phyloP scores from a whole-genome alignment of 2,113 vertebrate genomes.

The Pelodiscus sinensis region DNA sequence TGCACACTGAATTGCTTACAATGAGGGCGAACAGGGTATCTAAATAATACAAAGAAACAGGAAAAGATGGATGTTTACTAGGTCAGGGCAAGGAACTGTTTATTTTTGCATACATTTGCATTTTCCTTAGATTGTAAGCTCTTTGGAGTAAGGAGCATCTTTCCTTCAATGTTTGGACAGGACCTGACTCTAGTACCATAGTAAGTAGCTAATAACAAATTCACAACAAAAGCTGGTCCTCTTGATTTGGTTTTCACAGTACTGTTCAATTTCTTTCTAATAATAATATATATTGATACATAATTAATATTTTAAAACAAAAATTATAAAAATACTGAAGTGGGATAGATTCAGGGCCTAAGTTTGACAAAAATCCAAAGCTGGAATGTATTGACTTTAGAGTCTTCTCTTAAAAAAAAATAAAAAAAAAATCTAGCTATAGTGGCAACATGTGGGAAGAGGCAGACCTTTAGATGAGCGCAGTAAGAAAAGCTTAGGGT shows the following conservation, averaged over 20 bases:
- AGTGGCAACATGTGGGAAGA: rapidly evolving
- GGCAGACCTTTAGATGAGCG: background rate
- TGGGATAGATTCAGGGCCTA: background rate
- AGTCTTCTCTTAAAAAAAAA: background rate
- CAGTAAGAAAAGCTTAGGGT: background rate
- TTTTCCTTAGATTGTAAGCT: background rate
- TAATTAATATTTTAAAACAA: background rate
- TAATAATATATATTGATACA: background rate
- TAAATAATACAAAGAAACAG: background rate
- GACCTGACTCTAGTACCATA: background rate
- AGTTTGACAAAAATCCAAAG: background rate
- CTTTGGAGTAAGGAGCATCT: background rate
- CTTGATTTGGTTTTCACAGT: background rate
- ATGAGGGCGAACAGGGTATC: background rate
- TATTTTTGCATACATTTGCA: background rate
- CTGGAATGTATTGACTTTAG: background rate
- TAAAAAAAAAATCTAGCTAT: background rate
- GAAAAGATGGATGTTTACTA: background rate
- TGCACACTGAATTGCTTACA: background rate
- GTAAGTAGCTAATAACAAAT: background rate
- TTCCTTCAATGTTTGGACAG: background rate
- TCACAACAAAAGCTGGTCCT: background rate
- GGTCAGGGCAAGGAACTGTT: background rate
- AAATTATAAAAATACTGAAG: background rate
- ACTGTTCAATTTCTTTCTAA: background rate